Percentiles rank a stretch among this genome's conserved stretches.
Conservation (phyloP, 2,888 invertebrate genomes). For the Tipula vernalis region DNA sequence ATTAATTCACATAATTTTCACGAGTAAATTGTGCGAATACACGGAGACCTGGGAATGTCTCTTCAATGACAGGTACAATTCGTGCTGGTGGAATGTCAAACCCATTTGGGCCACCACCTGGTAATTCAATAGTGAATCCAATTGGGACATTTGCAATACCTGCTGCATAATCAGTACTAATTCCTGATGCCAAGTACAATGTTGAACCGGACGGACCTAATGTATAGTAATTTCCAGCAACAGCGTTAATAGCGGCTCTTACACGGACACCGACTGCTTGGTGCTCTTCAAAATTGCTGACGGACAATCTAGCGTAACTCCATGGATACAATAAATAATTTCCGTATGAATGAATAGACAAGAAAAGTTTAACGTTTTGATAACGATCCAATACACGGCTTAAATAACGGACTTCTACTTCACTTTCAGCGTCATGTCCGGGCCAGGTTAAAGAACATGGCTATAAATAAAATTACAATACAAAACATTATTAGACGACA, state of each 20-base stretch:
- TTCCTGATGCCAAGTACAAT: background rate
- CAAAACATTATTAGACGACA: no score
- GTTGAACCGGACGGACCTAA: background rate
- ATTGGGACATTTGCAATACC: background rate
- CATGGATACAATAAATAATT: constrained; percentile 35
- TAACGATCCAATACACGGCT: constrained; percentile 29
- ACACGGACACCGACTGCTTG: background rate
- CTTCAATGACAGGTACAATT: background rate
- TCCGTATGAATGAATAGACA: constrained; percentile 35
- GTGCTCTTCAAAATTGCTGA: background rate
- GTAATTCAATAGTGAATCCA: background rate
- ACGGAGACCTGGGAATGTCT: background rate
- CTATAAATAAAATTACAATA: background rate
- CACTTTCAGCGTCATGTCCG: constrained; percentile 25
- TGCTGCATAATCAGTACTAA: background rate
- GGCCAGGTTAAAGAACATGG: background rate
- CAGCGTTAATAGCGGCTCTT: background rate
- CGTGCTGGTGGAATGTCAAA: background rate
- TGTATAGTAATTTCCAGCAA: background rate
- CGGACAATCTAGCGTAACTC: constrained; percentile 24
- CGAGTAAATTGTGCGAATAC: background rate
- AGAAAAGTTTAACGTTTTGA: constrained; percentile 29
- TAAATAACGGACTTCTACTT: constrained; percentile 31
- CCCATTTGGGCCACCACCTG: background rate
- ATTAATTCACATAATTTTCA: background rate